phyloP scores from a whole-genome alignment of 2,113 vertebrate genomes.

The pig (Sus scrofa) region T2T-Sscrofa CM000828.6:74966001-74966500 shows the following conservation, averaged over 20 bases:
- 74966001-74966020: background rate
- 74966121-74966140: background rate
- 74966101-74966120: background rate
- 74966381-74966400: background rate
- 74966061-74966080: background rate
- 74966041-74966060: background rate
- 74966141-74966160: background rate
- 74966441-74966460: background rate
- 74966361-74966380: background rate
- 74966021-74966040: background rate
- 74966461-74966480: background rate
- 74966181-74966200: background rate
- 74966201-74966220: accelerated
- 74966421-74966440: background rate
- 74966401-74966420: background rate
- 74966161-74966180: background rate
- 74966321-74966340: background rate
- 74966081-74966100: background rate
- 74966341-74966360: background rate
- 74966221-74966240: accelerated
- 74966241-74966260: background rate
- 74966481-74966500: too few relatives aligned
- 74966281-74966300: background rate
- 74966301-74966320: accelerated
- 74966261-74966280: background rate